phyloP scores from a whole-genome alignment of 2,888 invertebrate species.

The Neria commutata region DNA sequence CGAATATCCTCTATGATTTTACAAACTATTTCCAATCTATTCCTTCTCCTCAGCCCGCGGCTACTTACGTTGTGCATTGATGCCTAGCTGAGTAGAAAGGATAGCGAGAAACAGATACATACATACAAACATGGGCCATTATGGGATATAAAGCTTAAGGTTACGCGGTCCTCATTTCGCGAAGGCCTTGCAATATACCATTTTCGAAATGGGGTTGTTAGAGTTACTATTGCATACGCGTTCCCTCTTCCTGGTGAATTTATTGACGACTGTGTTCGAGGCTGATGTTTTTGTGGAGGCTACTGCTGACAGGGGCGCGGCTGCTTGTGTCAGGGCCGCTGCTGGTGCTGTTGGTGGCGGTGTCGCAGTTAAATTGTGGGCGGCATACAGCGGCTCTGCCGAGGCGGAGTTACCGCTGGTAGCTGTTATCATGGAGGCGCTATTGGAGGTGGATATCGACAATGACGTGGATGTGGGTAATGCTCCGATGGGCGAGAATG shows the following conservation, averaged over 20 bases:
- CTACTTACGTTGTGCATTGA: no score
- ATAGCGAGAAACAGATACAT: no score
- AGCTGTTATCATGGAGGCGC: no score
- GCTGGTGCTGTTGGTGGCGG: slow-evolving; percentile 23
- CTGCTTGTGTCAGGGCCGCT: slow-evolving; percentile 12
- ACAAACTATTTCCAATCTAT: no score
- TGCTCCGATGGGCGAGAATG: slow-evolving; percentile 24
- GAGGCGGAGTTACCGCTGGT: no score
- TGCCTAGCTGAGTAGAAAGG: no score
- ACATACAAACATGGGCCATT: no score
- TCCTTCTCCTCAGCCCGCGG: no score
- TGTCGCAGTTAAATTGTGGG: slow-evolving; percentile 10
- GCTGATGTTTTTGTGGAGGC: slow-evolving; percentile 19
- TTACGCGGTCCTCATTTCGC: slow-evolving; percentile 47
- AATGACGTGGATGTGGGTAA: slow-evolving; percentile 31
- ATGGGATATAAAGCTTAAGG: no score
- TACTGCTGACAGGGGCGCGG: not conserved
- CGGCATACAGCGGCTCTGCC: slow-evolving; percentile 31
- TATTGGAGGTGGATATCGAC: slow-evolving; percentile 23
- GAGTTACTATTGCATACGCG: slow-evolving; percentile 59
- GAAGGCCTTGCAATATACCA: slow-evolving; percentile 55
- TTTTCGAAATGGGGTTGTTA: slow-evolving; percentile 56
- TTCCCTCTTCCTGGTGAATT: slow-evolving; percentile 60
- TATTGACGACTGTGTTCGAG: slow-evolving; percentile 55
- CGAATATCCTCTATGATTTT: no score